phyloP scores from a whole-genome alignment of 1,140 invertebrate species.

The Phymastichus coffea region DNA sequence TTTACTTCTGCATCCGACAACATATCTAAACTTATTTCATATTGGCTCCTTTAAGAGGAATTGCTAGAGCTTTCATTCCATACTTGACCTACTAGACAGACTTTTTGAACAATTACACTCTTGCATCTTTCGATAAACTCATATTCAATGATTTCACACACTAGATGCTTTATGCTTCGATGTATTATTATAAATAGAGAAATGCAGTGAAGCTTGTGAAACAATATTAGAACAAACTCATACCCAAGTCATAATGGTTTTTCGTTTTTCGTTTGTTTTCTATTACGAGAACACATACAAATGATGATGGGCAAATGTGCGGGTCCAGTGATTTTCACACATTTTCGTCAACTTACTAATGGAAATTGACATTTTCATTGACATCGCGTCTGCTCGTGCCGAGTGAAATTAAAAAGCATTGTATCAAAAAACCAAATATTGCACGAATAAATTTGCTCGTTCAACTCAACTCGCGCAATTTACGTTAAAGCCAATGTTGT shows the following conservation, averaged over 20 bases:
- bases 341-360: not conserved
- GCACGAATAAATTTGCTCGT: constrained; percentile 20
- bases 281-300: constrained; percentile 19
- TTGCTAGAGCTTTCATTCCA: constrained; percentile 11
- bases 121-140: constrained; percentile 3
- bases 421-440: constrained; percentile 6
- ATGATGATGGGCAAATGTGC: too few relatives aligned
- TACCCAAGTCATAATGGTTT: not conserved
- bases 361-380: not conserved
- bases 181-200: constrained; percentile 11
- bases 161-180: constrained; percentile 3
- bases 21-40: constrained; percentile 15
- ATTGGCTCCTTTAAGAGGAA: constrained; percentile 12
- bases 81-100: constrained; percentile 7
- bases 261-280: too few relatives aligned
- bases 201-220: constrained; percentile 10
- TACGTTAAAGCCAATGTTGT: too few relatives aligned
- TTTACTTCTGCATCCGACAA: constrained; percentile 14
- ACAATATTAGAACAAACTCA: constrained; percentile 3
- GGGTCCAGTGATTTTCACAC: too few relatives aligned
- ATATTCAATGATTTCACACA: constrained; percentile 5
- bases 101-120: constrained; percentile 4
- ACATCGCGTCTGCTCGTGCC: not conserved
- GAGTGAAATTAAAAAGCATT: constrained; percentile 7
- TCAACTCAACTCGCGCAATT: too few relatives aligned